Evolutionary conservation across 2,888 invertebrate species (phyloP), one percentile per base, ranked within the genome.

Genomic region (Eulithis testata): DNA sequence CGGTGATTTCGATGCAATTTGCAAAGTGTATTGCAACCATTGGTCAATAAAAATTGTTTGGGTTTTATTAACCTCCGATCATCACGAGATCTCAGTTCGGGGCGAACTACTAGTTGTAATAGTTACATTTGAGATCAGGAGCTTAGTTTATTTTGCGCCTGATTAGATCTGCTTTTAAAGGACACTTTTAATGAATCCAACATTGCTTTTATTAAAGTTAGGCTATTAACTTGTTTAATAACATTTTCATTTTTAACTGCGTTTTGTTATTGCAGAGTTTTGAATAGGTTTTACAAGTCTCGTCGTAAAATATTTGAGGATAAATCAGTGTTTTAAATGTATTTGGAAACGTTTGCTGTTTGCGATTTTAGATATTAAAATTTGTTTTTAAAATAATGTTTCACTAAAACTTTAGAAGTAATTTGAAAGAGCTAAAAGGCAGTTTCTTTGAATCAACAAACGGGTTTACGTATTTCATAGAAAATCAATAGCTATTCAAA

Each of bases 201-300:
- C 58, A 58, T 60, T 44, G 50, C 63, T 67, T 49, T 64, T 64
- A 64, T 67, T 63, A 67, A 67, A 67, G 63, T 67, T 58, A 37
- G 44, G 53, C 57, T 52, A 36, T 67, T 21, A 44, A 60, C 57
- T 57, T 31, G 45, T 31, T 67, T 60, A 54, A 57, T 63, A 44
- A 8, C 60, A 53, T 57, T 64, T 67, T 11, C 51, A 49, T 50
- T 50, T 63, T 57, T 67, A 61, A 67, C 57, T 63, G 57, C 57
- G 31, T 64, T 63, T 57, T 27, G 67, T 67, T 57, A 63, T 56
- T 52, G 31, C 52, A 11, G 6, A 40, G 11, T 49, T 60, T 27
- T 63, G 50, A 61, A 64, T 36, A 56, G 55, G 45, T 60, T 45
- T 44, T 60, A 60, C 53, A 57, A 49, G 52, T 52, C 36, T 31